Conservation (phyloP, 2,888 invertebrate genomes). For the Drosophila algonquin region DNA sequence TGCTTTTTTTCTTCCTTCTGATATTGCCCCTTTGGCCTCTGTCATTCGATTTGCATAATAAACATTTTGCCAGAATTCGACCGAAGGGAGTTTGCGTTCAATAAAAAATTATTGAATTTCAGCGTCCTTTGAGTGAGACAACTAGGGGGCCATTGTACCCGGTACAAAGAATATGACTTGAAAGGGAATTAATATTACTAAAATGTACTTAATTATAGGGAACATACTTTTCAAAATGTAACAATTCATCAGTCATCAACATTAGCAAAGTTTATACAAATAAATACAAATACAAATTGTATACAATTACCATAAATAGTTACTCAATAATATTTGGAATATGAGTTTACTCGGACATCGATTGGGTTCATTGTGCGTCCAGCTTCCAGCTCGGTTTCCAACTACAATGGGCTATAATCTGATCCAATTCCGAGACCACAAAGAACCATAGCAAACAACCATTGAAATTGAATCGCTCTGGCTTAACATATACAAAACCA, state of each 20-base stretch:
- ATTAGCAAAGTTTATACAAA: too few relatives aligned
- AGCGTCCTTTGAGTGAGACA: conserved; percentile 6
- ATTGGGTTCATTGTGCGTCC: neutral
- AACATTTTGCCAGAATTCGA: conserved; percentile 50
- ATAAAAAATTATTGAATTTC: conserved; percentile 49
- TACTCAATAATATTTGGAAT: too few relatives aligned
- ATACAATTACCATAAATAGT: too few relatives aligned
- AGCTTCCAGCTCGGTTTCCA: neutral
- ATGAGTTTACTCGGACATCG: too few relatives aligned
- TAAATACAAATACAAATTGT: too few relatives aligned
- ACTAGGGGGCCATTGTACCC: neutral
- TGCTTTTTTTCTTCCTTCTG: conserved; percentile 9
- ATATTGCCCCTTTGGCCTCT: conserved; percentile 55
- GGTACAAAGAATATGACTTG: neutral
- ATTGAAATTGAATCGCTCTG: conserved; percentile 50
- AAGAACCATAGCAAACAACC: conserved; percentile 25
- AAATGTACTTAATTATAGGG: too few relatives aligned
- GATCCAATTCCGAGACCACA: neutral
- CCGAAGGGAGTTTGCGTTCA: conserved; percentile 38
- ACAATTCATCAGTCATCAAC: too few relatives aligned
- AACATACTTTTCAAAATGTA: too few relatives aligned
- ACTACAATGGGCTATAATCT: neutral
- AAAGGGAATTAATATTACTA: neutral
- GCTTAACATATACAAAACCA: conserved; percentile 3
- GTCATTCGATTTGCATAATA: conserved; percentile 73